A percentile compares a stretch with the other conserved stretches of the same genome.
phyloP scores from a whole-genome alignment of 2,113 vertebrate genomes.

The Hippocampus guttulatus region DNA sequence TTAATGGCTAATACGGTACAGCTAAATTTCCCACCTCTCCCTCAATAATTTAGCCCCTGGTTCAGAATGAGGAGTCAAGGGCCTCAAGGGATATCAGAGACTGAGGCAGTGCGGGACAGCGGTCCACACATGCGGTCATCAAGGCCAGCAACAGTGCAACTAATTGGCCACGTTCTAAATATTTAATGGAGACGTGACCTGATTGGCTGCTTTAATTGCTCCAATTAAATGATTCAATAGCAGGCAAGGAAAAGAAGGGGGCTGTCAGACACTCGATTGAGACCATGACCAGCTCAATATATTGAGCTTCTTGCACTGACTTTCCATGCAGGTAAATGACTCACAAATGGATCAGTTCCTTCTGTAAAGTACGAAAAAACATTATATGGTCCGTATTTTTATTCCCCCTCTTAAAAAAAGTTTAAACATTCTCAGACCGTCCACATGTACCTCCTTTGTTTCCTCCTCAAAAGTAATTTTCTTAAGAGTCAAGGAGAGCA shows the following conservation, averaged over 20 bases:
- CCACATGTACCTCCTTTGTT: conserved; percentile 28
- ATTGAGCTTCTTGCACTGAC: conserved; percentile 37
- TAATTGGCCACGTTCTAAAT: conserved; percentile 67
- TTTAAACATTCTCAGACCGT: conserved; percentile 3
- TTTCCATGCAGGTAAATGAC: conserved; percentile 38
- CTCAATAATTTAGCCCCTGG: conserved; percentile 60
- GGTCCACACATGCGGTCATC: conserved; percentile 43
- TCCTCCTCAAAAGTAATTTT: conserved; percentile 35
- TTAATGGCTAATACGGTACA: conserved; percentile 55
- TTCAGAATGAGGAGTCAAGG: conserved; percentile 44
- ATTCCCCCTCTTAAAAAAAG: background rate
- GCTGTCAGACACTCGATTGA: conserved; percentile 38
- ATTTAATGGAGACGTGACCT: conserved; percentile 63
- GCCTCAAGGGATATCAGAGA: conserved; percentile 57
- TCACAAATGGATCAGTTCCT: conserved; percentile 39
- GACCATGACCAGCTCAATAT: conserved; percentile 40
- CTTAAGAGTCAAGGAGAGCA: conserved; percentile 26
- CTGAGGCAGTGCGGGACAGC: conserved; percentile 38
- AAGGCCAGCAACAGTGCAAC: conserved; percentile 45
- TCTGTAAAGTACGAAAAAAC: conserved; percentile 26
- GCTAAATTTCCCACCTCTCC: conserved; percentile 39
- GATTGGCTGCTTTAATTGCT: conserved; percentile 68
- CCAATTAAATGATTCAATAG: conserved; percentile 70
- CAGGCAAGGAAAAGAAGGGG: conserved; percentile 26
- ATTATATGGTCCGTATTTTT: conserved; percentile 2